Percentiles rank a stretch among this genome's conserved stretches.
Evolutionary conservation across 2,797 vertebrate genomes (phyloP).

Genomic region (Pelodytes ibericus): DNA sequence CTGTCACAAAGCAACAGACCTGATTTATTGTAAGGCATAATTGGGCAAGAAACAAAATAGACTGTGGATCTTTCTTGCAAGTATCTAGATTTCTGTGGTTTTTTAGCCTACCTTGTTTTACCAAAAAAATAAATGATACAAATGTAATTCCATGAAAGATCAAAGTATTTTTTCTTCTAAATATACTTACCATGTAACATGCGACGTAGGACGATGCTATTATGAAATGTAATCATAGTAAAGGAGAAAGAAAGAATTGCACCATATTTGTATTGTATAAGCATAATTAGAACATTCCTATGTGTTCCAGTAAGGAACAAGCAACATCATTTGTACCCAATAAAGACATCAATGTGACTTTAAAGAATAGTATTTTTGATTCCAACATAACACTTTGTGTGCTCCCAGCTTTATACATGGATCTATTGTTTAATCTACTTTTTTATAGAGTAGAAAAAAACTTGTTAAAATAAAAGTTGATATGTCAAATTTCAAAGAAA

Average conservation of each 20-base stretch:
- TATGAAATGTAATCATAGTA: not conserved
- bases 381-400: no score
- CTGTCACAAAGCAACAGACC: constrained; percentile 70
- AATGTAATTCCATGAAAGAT: not conserved
- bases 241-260: not conserved
- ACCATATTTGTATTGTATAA: not conserved
- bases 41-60: constrained; percentile 59
- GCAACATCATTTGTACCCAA: not conserved
- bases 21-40: constrained; percentile 76
- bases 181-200: no score
- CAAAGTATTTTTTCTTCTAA: not conserved
- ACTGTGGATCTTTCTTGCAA: constrained; percentile 20
- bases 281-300: not conserved
- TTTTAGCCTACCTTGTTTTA: constrained; percentile 50
- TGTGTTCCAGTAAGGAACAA: not conserved
- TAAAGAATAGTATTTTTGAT: no score
- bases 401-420: no score
- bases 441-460: no score
- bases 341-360: not conserved
- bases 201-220: not conserved
- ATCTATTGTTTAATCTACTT: no score
- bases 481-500: no score
- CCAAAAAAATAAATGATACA: constrained; percentile 1
- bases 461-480: no score
- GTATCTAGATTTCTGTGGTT: constrained; percentile 27